Base-by-base conservation (phyloP, 92 coral and sea anemone species). In the Siderastrea radians region DNA sequence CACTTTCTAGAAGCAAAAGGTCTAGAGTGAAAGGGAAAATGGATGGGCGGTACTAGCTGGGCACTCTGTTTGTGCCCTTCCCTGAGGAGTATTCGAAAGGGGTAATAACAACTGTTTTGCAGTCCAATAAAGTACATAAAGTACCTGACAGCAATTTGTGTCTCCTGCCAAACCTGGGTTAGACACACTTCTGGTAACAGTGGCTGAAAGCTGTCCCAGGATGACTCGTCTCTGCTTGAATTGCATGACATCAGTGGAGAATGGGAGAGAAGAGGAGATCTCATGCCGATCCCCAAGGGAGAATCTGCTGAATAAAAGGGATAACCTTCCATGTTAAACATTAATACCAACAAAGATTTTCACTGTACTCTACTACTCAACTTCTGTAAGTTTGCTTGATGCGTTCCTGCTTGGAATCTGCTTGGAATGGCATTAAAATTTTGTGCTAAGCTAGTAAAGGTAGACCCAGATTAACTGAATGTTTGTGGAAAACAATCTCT, bases 171-270 rank as follows among this genome's bases (percentile, higher is more conserved):
- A 49, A 89, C 80, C 52, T 83, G 97, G 9, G 77, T 94, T 7
- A 97, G 89, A 64, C 98, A 97, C 6, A 97, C 77, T 70, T 97
- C 98, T 46, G 99, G 99, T 9, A 79, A 86, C 71, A 97, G 86
- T 0, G 97, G 97, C 83, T 97, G 98, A 49, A 94, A 84, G 77
- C 87, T 88, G 49, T 97, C 98, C 90, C 98, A 92, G 73, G 90
- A 96, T 17, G 96, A 92, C n/a, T 94, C 97, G 4, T 95, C 99
- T 78, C 88, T 95, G 84, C 77, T 77, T 55, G 68, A 66, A 68
- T 89, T 92, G 82, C 60, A n/a, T 1, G 74, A 54, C 3, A 68
- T 66, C 1, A 94, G 89, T 3, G 99, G 96, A 49, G 98, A 93
- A 60, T 96, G 96, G 85, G 92, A 91, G 3, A 94, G 89, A 7